phyloP scores from a whole-genome alignment of 2,888 invertebrate species.

The Sarcophaga subvicina region DNA sequence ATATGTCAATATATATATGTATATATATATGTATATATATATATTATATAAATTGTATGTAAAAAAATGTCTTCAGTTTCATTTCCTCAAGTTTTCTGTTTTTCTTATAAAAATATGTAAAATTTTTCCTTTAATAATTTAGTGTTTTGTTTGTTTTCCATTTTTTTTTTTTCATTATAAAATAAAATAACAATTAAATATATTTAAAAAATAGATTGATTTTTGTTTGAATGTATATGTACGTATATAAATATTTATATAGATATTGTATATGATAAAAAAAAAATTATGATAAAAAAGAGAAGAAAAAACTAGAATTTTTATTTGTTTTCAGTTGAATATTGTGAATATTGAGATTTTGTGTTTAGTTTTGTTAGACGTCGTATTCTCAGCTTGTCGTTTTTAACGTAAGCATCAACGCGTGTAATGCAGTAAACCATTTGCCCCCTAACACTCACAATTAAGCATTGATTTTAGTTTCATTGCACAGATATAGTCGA shows the following conservation, averaged over 20 bases:
- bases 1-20: background rate
- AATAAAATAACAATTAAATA: slow-evolving; percentile 66
- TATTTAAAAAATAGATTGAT: slow-evolving; percentile 27
- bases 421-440: background rate
- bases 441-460: background rate
- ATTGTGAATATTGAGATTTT: slow-evolving; percentile 72
- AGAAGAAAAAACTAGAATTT: slow-evolving; percentile 59
- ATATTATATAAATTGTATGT: slow-evolving; percentile 33
- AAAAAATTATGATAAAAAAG: slow-evolving; percentile 31
- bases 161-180: slow-evolving; percentile 11
- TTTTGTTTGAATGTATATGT: slow-evolving; percentile 33
- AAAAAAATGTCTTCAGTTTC: slow-evolving; percentile 55
- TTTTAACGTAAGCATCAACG: slow-evolving; percentile 58
- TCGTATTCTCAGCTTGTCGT: slow-evolving; percentile 15
- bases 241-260: slow-evolving; percentile 60
- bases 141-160: slow-evolving; percentile 25
- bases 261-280: slow-evolving; percentile 57
- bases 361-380: slow-evolving; percentile 31
- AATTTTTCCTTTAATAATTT: slow-evolving; percentile 49
- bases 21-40: background rate
- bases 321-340: slow-evolving; percentile 65
- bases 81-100: slow-evolving; percentile 28
- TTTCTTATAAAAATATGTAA: background rate
- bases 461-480: background rate
- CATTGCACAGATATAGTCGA: background rate